These are phyloP conservation scores for Tyto alba DNA, from an alignment of 2,113 vertebrate species.

Conservation along the genomic window DNA sequence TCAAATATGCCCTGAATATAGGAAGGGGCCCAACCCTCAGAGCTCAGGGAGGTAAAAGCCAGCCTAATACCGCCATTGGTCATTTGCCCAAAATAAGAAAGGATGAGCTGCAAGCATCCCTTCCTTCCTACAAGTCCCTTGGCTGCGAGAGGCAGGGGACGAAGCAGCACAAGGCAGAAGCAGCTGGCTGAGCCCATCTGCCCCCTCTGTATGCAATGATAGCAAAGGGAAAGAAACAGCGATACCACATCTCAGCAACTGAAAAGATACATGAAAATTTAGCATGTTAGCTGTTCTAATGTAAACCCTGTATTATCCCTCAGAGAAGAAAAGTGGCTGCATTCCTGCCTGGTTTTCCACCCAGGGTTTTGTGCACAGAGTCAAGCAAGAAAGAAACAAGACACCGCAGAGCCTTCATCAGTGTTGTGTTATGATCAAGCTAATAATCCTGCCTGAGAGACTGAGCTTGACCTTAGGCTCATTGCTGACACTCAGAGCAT, in stretches of 20 bases:
- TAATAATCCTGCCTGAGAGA: neutral
- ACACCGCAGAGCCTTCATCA: neutral
- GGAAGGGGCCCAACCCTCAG: neutral
- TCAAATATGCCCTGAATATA: neutral
- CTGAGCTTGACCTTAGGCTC: neutral
- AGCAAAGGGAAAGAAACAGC: neutral
- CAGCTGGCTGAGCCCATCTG: neutral
- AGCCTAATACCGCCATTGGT: neutral
- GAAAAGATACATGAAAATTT: neutral
- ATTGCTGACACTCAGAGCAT: neutral
- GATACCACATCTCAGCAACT: neutral
- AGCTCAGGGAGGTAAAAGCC: neutral
- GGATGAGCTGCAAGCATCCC: neutral
- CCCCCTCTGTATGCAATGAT: rapidly evolving
- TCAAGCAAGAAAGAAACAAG: neutral
- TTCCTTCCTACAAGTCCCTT: neutral
- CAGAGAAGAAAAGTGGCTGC: neutral
- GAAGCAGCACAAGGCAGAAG: neutral
- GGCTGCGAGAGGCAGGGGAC: neutral
- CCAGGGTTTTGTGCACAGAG: neutral
- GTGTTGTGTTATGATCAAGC: neutral
- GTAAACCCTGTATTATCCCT: neutral
- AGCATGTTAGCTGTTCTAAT: neutral
- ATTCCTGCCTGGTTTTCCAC: neutral
- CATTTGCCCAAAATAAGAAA: neutral